These are phyloP conservation scores for Euproctis similis DNA, from an alignment of 2,888 invertebrate genomes.

Conservation along the genomic window DNA sequence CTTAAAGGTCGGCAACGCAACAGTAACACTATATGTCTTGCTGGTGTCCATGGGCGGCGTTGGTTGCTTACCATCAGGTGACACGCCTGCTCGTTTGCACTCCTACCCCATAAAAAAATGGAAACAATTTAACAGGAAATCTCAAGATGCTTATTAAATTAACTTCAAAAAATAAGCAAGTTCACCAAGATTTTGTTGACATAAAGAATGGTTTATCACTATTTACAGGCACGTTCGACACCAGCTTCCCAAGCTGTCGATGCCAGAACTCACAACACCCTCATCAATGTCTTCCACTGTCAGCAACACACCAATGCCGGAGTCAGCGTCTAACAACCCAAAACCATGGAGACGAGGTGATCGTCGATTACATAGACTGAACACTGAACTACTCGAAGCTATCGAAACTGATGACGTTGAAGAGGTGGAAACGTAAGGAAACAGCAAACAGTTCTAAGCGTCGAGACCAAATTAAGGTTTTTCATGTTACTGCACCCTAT, in stretches of 20 bases:
- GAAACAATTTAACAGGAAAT: too few relatives aligned
- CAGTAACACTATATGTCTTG: too few relatives aligned
- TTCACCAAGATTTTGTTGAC: neutral
- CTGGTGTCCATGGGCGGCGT: too few relatives aligned
- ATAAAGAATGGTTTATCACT: neutral
- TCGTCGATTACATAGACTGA: constrained; percentile 55
- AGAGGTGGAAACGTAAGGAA: constrained; percentile 49
- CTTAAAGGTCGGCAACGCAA: too few relatives aligned
- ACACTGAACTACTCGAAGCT: constrained; percentile 66
- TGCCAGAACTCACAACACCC: constrained; percentile 35
- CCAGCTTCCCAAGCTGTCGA: constrained; percentile 23
- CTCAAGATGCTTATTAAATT: too few relatives aligned
- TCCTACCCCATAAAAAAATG: too few relatives aligned
- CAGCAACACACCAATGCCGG: constrained; percentile 40
- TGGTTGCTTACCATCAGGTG: too few relatives aligned
- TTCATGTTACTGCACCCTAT: too few relatives aligned
- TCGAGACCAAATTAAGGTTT: too few relatives aligned
- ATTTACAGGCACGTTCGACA: constrained; percentile 10
- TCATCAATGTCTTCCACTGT: constrained; percentile 45
- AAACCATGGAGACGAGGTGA: constrained; percentile 56
- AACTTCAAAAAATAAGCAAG: neutral
- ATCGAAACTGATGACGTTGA: constrained; percentile 49
- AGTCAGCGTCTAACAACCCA: constrained; percentile 14
- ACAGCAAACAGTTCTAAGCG: too few relatives aligned
- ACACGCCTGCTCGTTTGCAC: too few relatives aligned